Conservation (phyloP, 2,113 vertebrate genomes). For the Procavia capensis region DNA sequence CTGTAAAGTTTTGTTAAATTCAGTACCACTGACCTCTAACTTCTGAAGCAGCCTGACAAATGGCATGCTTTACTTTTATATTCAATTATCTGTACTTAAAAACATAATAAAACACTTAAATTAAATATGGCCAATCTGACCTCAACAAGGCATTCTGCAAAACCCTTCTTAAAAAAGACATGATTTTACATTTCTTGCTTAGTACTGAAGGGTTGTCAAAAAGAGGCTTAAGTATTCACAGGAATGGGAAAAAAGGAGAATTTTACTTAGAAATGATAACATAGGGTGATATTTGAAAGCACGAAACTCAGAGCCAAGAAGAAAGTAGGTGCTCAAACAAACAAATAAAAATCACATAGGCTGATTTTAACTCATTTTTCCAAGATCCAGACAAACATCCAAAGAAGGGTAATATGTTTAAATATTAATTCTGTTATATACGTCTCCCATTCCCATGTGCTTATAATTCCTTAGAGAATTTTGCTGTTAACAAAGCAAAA, state of each 20-base stretch:
- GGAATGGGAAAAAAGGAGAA: background rate
- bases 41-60: conserved; percentile 5
- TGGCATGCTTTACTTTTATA: conserved; percentile 51
- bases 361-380: background rate
- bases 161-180: background rate
- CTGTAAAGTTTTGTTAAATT: background rate
- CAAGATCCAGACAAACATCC: background rate
- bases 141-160: background rate
- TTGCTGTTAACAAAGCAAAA: background rate
- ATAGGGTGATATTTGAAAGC: background rate
- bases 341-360: background rate
- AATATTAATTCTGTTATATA: background rate
- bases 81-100: conserved; percentile 28
- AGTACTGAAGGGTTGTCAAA: background rate
- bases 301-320: background rate
- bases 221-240: conserved; percentile 17
- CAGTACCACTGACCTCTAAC: background rate
- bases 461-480: background rate
- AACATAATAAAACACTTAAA: conserved; percentile 6
- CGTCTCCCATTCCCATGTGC: background rate
- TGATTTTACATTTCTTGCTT: conserved; percentile 25
- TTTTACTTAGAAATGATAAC: background rate
- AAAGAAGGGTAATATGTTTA: background rate
- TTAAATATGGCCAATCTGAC: conserved; percentile 12
- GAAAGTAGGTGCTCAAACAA: background rate